phyloP scores from a whole-genome alignment of 2,888 invertebrate genomes.

The Limulus polyphemus region DNA sequence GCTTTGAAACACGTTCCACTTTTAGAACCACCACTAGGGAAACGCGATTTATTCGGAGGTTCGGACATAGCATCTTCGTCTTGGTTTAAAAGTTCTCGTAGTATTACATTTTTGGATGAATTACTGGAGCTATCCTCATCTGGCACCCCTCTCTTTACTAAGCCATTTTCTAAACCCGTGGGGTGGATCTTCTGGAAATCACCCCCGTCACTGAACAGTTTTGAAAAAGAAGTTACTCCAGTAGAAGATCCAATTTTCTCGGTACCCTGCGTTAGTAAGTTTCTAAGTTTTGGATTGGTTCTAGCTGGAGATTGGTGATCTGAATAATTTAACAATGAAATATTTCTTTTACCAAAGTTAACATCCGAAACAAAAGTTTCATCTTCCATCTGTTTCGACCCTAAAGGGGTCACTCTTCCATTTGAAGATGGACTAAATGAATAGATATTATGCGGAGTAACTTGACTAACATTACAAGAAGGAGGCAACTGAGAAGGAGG shows the following conservation, averaged over 20 bases:
- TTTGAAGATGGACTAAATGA: too few relatives aligned
- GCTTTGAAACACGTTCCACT: neutral
- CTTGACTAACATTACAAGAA: too few relatives aligned
- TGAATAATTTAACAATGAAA: neutral
- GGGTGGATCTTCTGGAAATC: neutral
- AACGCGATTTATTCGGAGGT: too few relatives aligned
- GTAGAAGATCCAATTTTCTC: neutral
- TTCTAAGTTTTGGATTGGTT: slow-evolving; percentile 39
- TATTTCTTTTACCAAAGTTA: too few relatives aligned
- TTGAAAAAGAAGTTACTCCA: neutral
- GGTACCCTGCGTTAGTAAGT: slow-evolving; percentile 42
- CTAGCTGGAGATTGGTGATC: slow-evolving; percentile 1
- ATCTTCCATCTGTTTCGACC: too few relatives aligned
- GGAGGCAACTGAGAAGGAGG: too few relatives aligned
- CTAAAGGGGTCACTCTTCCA: too few relatives aligned
- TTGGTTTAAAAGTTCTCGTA: slow-evolving; percentile 50
- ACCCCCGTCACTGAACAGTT: neutral
- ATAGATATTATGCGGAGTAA: too few relatives aligned
- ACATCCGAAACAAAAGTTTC: too few relatives aligned
- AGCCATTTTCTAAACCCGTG: too few relatives aligned
- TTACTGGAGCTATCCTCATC: neutral
- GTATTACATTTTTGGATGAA: slow-evolving; percentile 29
- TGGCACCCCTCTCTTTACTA: neutral
- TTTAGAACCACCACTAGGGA: neutral
- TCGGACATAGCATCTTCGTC: slow-evolving; percentile 45